Conservation (phyloP, 2,888 invertebrate genomes). For the Tricholauxania praeusta region DNA sequence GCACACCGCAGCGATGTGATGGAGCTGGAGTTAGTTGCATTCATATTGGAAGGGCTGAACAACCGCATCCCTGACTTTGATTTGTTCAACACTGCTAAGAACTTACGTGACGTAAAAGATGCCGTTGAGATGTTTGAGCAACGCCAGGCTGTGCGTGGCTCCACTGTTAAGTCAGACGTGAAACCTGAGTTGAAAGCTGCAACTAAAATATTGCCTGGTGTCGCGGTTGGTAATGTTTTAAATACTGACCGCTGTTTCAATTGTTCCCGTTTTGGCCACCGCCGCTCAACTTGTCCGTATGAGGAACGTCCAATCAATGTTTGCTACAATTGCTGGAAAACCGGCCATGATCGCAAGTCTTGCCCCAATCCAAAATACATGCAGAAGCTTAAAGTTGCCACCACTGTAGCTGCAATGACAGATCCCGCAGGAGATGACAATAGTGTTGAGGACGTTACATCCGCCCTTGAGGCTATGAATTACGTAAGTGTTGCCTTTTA, state of each 20-base stretch:
- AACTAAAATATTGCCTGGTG: no score
- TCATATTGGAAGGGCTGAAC: not conserved
- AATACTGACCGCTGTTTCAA: not conserved
- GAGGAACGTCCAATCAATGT: conserved; percentile 33
- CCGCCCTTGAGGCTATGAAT: conserved; percentile 12
- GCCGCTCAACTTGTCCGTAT: conserved; percentile 32
- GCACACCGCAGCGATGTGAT: conserved; percentile 18
- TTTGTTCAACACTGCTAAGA: conserved; percentile 22
- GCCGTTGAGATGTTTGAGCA: conserved; percentile 32
- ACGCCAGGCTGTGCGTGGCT: not conserved
- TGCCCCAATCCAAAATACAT: conserved; percentile 26
- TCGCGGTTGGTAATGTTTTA: no score
- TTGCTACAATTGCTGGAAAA: conserved; percentile 38
- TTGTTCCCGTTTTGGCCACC: conserved; percentile 7
- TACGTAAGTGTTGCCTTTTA: conserved; percentile 36
- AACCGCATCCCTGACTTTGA: not conserved
- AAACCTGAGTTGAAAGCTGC: not conserved
- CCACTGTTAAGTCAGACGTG: not conserved
- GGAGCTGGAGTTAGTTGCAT: not conserved
- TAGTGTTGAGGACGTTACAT: not conserved
- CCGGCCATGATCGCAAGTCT: conserved; percentile 30
- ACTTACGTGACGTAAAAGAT: conserved; percentile 19
- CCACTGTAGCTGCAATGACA: conserved; percentile 14
- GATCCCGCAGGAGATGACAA: not conserved
- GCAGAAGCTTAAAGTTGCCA: conserved; percentile 20